Percentiles rank a stretch among this genome's conserved stretches.
Conservation (phyloP, 2,797 vertebrate genomes). For the Aselliscus stoliczkanus region DNA sequence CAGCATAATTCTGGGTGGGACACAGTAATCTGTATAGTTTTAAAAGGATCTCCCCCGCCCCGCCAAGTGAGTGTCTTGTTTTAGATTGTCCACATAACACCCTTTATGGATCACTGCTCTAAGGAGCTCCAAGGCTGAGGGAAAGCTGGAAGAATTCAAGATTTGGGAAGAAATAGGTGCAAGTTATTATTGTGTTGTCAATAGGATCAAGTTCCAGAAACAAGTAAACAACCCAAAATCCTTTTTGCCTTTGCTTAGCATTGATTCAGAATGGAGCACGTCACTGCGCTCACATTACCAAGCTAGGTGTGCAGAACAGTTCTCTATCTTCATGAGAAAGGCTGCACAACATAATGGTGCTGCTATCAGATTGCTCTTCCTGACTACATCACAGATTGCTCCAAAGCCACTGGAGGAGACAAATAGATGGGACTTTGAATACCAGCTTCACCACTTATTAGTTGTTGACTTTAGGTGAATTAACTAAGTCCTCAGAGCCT, state of each 20-base stretch:
- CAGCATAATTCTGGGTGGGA: background rate
- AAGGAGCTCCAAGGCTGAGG: background rate
- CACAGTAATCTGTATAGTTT: background rate
- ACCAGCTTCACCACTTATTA: background rate
- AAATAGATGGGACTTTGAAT: background rate
- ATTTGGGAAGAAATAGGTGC: background rate
- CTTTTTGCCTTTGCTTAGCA: conserved; percentile 23
- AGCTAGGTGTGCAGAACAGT: background rate
- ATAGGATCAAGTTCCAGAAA: conserved; percentile 40
- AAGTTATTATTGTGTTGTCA: background rate
- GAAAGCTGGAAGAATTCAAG: background rate
- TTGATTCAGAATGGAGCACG: background rate
- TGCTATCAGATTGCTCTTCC: background rate
- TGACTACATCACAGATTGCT: background rate
- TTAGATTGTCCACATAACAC: background rate
- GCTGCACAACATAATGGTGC: background rate
- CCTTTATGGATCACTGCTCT: background rate
- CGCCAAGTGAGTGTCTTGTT: background rate
- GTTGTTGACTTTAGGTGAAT: background rate
- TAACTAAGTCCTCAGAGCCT: background rate
- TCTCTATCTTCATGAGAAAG: conserved; percentile 23
- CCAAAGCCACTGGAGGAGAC: background rate
- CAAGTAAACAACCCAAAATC: conserved; percentile 19
- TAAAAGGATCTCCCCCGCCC: background rate
- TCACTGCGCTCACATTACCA: conserved; percentile 15